A percentile compares a stretch with the other conserved stretches of the same genome.
phyloP scores from a whole-genome alignment of 2,888 invertebrate species.

The Leptinotarsa tumamoca region DNA sequence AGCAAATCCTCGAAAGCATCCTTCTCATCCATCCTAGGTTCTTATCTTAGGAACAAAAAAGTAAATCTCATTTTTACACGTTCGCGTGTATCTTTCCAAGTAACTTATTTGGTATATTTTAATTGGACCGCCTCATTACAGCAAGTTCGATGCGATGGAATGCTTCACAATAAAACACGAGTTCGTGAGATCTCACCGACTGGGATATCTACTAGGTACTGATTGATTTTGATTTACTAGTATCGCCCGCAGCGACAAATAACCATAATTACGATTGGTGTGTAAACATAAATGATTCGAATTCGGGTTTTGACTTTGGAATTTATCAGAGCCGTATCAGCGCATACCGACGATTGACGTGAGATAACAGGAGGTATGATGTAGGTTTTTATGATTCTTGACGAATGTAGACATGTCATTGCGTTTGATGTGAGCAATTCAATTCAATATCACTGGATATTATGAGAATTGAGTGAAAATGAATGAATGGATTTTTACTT shows the following conservation, averaged over 20 bases:
- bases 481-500: no score
- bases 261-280: conserved; percentile 4
- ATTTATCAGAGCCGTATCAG: conserved; percentile 4
- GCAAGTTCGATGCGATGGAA: conserved; percentile 35
- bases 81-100: neutral
- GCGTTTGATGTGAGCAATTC: no score
- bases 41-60: neutral
- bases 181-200: conserved; percentile 34
- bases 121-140: conserved; percentile 16
- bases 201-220: conserved; percentile 26
- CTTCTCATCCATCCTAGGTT: neutral
- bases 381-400: neutral
- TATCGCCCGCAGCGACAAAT: conserved; percentile 11
- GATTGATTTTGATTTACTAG: conserved; percentile 35
- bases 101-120: conserved; percentile 18
- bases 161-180: conserved; percentile 39
- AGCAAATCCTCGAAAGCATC: neutral
- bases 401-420: neutral
- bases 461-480: no score
- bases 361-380: neutral
- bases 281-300: conserved; percentile 15
- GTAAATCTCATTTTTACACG: conserved; percentile 17
- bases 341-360: neutral
- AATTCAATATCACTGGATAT: no score
- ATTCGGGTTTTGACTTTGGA: conserved; percentile 13